phyloP scores from a whole-genome alignment of 2,797 vertebrate genomes.

The Neomorphus geoffroyi region DNA sequence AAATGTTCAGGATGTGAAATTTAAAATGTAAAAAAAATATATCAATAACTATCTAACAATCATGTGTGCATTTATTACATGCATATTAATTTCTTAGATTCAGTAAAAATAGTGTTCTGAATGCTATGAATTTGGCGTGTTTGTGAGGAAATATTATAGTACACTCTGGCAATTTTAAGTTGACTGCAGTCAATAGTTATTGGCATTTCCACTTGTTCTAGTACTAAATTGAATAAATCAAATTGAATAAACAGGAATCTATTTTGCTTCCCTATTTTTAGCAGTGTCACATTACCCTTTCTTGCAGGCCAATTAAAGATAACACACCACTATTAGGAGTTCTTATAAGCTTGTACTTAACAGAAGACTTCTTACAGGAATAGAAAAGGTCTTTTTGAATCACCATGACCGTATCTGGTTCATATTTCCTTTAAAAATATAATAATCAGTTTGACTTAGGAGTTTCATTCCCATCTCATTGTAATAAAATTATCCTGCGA shows the following conservation, averaged over 20 bases:
- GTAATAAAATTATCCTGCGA: neutral
- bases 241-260: neutral
- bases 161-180: neutral
- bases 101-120: neutral
- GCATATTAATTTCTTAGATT: neutral
- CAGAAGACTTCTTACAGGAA: neutral
- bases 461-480: neutral
- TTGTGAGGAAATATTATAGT: neutral
- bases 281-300: neutral
- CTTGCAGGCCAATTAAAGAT: neutral
- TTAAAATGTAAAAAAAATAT: neutral
- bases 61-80: neutral
- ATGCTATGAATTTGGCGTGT: neutral
- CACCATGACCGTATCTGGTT: neutral
- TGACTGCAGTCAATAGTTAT: neutral
- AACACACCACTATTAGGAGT: fast-evolving
- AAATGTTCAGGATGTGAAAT: neutral
- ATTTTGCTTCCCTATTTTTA: neutral
- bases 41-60: neutral
- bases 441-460: neutral
- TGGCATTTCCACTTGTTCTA: neutral
- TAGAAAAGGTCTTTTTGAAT: neutral
- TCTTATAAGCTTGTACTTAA: neutral
- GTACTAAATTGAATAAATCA: neutral
- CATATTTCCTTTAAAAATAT: neutral